These are phyloP conservation scores for Clarias laeviceps DNA, from an alignment of 2,797 vertebrate species.

Conservation along the genomic window DNA sequence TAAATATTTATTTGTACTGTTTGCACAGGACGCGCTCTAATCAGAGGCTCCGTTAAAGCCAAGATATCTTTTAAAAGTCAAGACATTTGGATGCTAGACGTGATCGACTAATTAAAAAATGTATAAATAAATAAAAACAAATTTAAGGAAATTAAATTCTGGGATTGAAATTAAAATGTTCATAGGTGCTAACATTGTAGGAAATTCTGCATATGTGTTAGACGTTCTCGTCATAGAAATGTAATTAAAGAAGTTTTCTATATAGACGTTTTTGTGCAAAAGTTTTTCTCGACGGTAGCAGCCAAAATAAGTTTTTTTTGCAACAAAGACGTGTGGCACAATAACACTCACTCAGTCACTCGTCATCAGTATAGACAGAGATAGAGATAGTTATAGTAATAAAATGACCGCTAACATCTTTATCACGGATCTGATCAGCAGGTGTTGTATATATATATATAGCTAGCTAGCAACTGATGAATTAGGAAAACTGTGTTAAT, in stretches of 20 bases:
- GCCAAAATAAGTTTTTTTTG: not conserved
- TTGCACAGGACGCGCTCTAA: not conserved
- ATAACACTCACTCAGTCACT: not conserved
- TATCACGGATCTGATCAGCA: not conserved
- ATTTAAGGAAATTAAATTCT: too few relatives aligned
- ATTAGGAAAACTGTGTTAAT: not conserved
- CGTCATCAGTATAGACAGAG: too few relatives aligned
- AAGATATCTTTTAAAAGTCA: not conserved
- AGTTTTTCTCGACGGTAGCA: not conserved
- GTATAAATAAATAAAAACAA: too few relatives aligned
- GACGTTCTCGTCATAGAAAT: not conserved
- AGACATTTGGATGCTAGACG: not conserved
- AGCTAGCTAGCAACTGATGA: not conserved
- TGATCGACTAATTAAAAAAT: not conserved
- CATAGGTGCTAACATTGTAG: not conserved
- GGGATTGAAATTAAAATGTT: not conserved
- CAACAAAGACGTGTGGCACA: not conserved
- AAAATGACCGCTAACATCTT: not conserved
- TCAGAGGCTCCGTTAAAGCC: not conserved
- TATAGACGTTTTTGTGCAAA: not conserved
- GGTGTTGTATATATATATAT: too few relatives aligned
- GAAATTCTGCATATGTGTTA: not conserved
- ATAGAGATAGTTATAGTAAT: too few relatives aligned
- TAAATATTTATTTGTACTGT: constrained; percentile 12
- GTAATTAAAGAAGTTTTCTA: not conserved